phyloP scores from a whole-genome alignment of 1,140 invertebrate species.

The Batillaria attramentaria region DNA sequence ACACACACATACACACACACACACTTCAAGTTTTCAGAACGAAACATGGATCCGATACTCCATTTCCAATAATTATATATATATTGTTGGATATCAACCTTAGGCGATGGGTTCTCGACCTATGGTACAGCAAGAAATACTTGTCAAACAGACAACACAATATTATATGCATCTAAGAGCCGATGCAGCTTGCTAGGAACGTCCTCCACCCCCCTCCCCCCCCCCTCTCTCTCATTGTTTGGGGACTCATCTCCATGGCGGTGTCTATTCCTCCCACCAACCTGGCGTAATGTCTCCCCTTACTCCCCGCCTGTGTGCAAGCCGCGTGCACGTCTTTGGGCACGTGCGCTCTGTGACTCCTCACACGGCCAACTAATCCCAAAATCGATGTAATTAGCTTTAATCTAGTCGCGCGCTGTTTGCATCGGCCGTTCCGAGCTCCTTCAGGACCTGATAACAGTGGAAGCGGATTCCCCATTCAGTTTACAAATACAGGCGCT shows the following conservation, averaged over 20 bases:
- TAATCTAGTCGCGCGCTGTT: slow-evolving; percentile 26
- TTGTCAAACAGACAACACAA: too few species aligned
- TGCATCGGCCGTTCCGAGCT: slow-evolving; percentile 5
- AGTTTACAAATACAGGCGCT: slow-evolving; percentile 45
- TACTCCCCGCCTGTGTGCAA: too few species aligned
- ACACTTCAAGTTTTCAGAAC: too few species aligned
- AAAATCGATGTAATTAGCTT: slow-evolving; percentile 37
- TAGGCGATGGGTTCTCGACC: too few species aligned
- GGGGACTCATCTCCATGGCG: background rate
- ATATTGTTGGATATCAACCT: too few species aligned
- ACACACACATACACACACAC: too few species aligned
- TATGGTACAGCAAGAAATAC: too few species aligned
- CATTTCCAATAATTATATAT: too few species aligned
- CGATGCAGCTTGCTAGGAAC: too few species aligned
- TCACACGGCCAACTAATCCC: slow-evolving; percentile 33
- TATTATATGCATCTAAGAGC: too few species aligned
- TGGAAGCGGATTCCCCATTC: slow-evolving; percentile 30
- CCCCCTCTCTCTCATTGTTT: background rate
- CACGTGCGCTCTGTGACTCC: slow-evolving; percentile 27
- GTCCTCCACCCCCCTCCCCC: background rate
- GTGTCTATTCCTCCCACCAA: background rate
- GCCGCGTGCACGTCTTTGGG: background rate
- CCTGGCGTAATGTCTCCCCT: too few species aligned
- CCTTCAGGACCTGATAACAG: slow-evolving; percentile 11
- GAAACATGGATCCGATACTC: too few species aligned